Evolutionary conservation across 2,797 vertebrate genomes (phyloP).

Genomic region (Decapterus maruadsi): DNA sequence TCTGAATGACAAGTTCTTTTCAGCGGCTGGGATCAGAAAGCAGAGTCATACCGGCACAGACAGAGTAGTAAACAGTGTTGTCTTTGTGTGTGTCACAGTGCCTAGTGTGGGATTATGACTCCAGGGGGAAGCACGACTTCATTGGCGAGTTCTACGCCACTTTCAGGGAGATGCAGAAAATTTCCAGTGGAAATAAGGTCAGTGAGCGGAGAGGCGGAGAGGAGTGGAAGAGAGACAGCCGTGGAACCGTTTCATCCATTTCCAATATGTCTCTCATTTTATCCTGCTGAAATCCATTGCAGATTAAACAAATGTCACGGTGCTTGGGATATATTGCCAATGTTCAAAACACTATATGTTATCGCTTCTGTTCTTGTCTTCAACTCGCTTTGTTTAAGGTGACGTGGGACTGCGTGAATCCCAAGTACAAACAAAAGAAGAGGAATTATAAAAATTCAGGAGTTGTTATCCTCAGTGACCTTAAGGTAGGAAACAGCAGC

Average conservation of each 20-base stretch:
- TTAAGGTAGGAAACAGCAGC: constrained; percentile 87
- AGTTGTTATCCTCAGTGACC: constrained; percentile 90
- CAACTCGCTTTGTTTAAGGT: constrained; percentile 81
- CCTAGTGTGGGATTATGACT: constrained; percentile 97
- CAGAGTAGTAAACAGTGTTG: constrained; percentile 32
- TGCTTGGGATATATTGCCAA: constrained; percentile 2
- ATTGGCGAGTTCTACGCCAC: constrained; percentile 96
- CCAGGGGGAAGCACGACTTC: constrained; percentile 96
- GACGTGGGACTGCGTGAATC: constrained; percentile 96
- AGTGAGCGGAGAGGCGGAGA: constrained; percentile 63
- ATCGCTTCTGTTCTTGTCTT: constrained; percentile 40
- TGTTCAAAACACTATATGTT: constrained; percentile 31
- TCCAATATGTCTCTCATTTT: constrained; percentile 50
- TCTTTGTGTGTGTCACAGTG: constrained; percentile 82
- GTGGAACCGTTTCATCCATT: constrained; percentile 52
- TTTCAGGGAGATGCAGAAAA: constrained; percentile 95
- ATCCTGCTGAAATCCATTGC: constrained; percentile 42
- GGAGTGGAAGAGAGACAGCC: constrained; percentile 46
- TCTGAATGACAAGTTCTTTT: neutral
- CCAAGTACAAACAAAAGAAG: constrained; percentile 96
- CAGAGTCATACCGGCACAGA: constrained; percentile 1
- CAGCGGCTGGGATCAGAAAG: constrained; percentile 12
- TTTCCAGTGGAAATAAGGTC: constrained; percentile 91
- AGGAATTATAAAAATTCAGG: constrained; percentile 97
- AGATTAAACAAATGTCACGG: constrained; percentile 52